phyloP scores from a whole-genome alignment of 1,140 invertebrate genomes.

The Caenorhabditis inopinata region DNA sequence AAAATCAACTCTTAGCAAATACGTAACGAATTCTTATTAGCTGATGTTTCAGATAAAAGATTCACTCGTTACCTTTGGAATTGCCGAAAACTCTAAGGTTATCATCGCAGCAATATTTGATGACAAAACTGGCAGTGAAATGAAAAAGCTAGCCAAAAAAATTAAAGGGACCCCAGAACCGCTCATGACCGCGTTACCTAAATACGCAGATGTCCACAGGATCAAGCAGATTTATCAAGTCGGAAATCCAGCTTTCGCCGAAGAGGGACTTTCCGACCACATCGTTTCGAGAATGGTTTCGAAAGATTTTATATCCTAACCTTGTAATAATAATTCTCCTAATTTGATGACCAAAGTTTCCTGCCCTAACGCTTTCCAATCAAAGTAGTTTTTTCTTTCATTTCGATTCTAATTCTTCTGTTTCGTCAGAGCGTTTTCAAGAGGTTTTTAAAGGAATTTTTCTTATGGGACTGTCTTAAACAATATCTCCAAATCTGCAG shows the following conservation, averaged over 20 bases:
- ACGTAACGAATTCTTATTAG: not conserved
- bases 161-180: constrained; percentile 53
- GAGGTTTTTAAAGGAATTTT: too few species aligned
- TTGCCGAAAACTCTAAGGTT: constrained; percentile 49
- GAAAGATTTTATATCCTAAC: constrained; percentile 33
- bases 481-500: too few species aligned
- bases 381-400: not conserved
- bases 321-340: not conserved
- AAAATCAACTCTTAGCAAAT: too few species aligned
- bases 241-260: constrained; percentile 28
- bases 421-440: too few species aligned
- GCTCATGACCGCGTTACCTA: constrained; percentile 38
- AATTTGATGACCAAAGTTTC: not conserved
- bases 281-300: constrained; percentile 35
- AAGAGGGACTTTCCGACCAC: constrained; percentile 34
- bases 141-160: constrained; percentile 54
- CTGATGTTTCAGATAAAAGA: constrained; percentile 51
- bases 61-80: constrained; percentile 58
- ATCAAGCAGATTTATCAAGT: constrained; percentile 37
- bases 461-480: too few species aligned
- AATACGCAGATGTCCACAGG: not conserved
- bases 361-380: constrained; percentile 11
- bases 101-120: constrained; percentile 58
- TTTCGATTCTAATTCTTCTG: not conserved
- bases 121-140: constrained; percentile 54